Conservation (phyloP, 1,140 invertebrate species). For the Proctacanthus coquilletti region DNA sequence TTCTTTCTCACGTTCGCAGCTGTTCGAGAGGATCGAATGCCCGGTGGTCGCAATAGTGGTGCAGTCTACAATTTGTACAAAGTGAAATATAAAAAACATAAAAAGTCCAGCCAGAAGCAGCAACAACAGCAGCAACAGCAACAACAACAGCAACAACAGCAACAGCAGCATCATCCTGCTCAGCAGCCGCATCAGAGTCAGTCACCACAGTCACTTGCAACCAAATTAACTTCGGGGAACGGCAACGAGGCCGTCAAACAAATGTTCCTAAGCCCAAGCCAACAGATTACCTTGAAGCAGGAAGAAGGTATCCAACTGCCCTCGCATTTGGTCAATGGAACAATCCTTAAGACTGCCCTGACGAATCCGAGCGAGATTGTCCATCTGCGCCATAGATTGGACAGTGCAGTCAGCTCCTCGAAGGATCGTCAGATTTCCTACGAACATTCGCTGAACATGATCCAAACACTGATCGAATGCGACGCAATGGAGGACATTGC, state of each 20-base stretch:
- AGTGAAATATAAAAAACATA: slow-evolving; percentile 97
- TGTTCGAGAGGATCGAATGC: slow-evolving; percentile 96
- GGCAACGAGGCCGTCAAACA: slow-evolving; percentile 11
- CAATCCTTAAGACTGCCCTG: slow-evolving; percentile 83
- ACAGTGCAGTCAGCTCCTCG: slow-evolving; percentile 71
- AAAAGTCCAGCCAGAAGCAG: slow-evolving; percentile 54
- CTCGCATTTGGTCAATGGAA: slow-evolving; percentile 71
- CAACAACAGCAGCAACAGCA: slow-evolving; percentile 33
- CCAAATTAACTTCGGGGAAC: slow-evolving; percentile 25
- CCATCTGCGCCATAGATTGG: slow-evolving; percentile 70
- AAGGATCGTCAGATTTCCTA: slow-evolving; percentile 66
- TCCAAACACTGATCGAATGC: slow-evolving; percentile 80
- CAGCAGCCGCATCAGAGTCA: slow-evolving; percentile 13
- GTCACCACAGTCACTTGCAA: slow-evolving; percentile 21
- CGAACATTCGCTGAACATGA: slow-evolving; percentile 69
- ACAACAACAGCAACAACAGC: slow-evolving; percentile 27
- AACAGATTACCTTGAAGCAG: slow-evolving; percentile 28
- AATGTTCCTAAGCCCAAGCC: slow-evolving; percentile 23
- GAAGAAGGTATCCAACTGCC: slow-evolving; percentile 31
- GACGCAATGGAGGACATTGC: slow-evolving; percentile 93
- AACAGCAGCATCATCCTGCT: slow-evolving; percentile 14
- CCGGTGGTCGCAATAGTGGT: slow-evolving; percentile 94
- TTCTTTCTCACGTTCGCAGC: slow-evolving; percentile 53
- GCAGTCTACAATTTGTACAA: slow-evolving; percentile 99
- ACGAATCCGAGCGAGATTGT: slow-evolving; percentile 86